Base-by-base conservation (phyloP, 35 echinoderm and acorn worm genomes). In the Apostichopus parvimensis region DNA sequence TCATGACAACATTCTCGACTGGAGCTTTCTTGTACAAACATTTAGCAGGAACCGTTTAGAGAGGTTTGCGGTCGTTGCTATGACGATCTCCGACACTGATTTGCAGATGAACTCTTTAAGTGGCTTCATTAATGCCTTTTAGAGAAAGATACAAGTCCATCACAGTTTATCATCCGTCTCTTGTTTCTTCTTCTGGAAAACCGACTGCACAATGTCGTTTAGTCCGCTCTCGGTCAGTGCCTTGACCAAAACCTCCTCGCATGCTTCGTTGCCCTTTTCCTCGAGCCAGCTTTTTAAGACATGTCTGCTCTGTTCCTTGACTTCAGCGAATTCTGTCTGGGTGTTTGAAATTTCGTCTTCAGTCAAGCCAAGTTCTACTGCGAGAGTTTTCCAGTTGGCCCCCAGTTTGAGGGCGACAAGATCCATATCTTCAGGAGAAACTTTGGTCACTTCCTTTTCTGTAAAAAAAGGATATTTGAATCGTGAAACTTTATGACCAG, bases 351-450 rank as follows among this genome's bases (percentile, higher is more conserved):
- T 94, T 13, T 99, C 97, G 4, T 99, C 97, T 15, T 99, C 95
- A 13, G 91, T 83, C 87, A 99, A 93, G 70, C 89, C 85, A 11
- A 99, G 92, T 77, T 99, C 97, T 0, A 77, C 34, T 0, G 97
- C 95, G 8, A 99, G 89, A 18, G 97, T 99, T 68, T 96, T 93
- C 97, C 97, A 99, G 97, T 95, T 99, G 58, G 93, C 92, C 13
- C 97, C 97, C 4, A 96, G 86, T 86, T 94, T 96, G 11, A 88
- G 45, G 4, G 88, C 88, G 0, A 99, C 94, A 0, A 92, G 56
- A 5, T 94, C 93, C 9, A 99, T 62, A 60, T 99, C 90, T 24
- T 94, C 97, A 1, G 60, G 60, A 6, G 91, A 59, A 6, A 96
- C 76, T 64, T 72, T 88, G 1, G 23, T 72, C 17, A 66, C 64